These are phyloP conservation scores for Dicaeum eximium DNA, from an alignment of 2,113 vertebrate genomes.

Conservation along the genomic window DNA sequence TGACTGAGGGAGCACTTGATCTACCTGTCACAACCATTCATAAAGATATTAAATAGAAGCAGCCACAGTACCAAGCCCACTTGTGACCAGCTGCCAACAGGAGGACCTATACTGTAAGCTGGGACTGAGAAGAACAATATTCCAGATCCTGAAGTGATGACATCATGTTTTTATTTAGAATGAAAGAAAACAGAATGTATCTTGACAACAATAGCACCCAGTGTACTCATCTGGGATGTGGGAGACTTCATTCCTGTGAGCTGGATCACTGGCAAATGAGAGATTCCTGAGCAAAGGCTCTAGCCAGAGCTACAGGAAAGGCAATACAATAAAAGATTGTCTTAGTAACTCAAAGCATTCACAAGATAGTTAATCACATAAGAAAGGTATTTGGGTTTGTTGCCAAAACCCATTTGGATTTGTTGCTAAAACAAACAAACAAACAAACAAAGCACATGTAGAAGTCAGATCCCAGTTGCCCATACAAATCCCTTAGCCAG, in stretches of 20 bases:
- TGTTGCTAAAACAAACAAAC: not conserved
- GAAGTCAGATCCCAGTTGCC: not conserved
- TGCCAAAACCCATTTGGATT: not conserved
- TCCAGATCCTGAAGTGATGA: not conserved
- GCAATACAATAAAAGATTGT: not conserved
- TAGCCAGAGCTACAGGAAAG: not conserved
- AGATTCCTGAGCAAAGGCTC: not conserved
- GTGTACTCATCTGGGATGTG: not conserved
- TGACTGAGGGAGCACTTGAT: not conserved
- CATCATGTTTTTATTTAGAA: not conserved
- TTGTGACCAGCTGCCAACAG: not conserved
- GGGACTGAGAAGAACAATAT: not conserved
- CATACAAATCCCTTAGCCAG: fast-evolving
- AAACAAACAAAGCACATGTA: not conserved
- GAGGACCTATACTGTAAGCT: not conserved
- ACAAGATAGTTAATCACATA: not conserved
- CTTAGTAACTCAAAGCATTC: not conserved
- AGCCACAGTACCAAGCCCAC: not conserved
- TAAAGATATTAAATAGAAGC: not conserved
- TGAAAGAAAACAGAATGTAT: not conserved
- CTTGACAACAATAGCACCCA: not conserved
- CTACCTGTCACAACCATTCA: fast-evolving
- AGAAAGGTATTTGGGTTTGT: not conserved
- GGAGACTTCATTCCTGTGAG: not conserved
- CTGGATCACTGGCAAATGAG: not conserved